Conservation (phyloP, 1,140 invertebrate species). For the Micrasema minimum region DNA sequence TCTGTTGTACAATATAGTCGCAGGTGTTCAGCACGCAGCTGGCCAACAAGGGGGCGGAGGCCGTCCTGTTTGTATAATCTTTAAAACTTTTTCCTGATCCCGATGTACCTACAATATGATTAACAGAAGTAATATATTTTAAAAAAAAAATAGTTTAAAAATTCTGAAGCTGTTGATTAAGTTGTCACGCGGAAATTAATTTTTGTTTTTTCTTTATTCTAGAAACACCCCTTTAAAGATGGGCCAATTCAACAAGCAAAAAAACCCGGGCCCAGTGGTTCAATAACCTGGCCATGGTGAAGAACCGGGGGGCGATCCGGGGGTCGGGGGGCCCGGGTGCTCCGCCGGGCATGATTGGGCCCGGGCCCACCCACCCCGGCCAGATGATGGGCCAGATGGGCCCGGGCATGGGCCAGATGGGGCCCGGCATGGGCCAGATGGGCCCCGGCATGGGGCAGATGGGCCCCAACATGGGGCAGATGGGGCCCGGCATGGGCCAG, state of each 20-base stretch:
- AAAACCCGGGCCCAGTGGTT: conserved; percentile 84
- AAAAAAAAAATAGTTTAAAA: too few species aligned
- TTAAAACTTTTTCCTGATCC: too few species aligned
- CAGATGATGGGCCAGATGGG: conserved; percentile 61
- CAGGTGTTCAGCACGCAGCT: conserved; percentile 95
- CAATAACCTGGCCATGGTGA: conserved; percentile 81
- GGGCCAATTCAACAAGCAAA: conserved; percentile 85
- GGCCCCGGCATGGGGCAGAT: conserved; percentile 60
- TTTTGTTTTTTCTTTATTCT: conserved; percentile 46
- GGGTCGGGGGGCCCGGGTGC: conserved; percentile 55
- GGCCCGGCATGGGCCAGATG: conserved; percentile 65
- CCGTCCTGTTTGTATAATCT: too few species aligned
- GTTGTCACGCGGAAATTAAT: too few species aligned
- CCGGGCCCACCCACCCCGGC: conserved; percentile 44
- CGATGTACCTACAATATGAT: too few species aligned
- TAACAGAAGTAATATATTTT: too few species aligned
- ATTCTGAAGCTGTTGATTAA: too few species aligned
- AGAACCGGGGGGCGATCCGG: conserved; percentile 73
- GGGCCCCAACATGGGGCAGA: conserved; percentile 53
- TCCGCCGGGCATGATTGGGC: conserved; percentile 42
- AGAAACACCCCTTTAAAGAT: conserved; percentile 93
- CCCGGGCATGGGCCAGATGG: conserved; percentile 63
- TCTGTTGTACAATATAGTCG: conserved; percentile 79
- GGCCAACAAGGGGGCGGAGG: conserved; percentile 94
- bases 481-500: conserved; percentile 63